Percentiles rank a stretch among this genome's conserved stretches.
Conservation (phyloP, 2,797 vertebrate genomes). For the Podarcis lilfordi region DNA sequence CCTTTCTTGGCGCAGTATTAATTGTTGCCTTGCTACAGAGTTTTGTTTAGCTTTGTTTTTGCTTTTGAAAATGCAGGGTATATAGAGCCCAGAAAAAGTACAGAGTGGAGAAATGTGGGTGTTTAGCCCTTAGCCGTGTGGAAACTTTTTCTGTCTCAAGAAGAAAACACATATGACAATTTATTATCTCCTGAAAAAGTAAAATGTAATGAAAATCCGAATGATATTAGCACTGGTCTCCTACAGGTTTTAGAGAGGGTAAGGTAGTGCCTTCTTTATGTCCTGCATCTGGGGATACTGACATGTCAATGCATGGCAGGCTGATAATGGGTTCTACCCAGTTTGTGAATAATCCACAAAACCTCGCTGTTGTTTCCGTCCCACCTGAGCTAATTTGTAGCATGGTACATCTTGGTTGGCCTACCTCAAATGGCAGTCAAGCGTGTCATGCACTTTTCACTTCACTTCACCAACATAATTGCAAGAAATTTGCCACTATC, state of each 20-base stretch:
- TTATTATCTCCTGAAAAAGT: not conserved
- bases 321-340: constrained; percentile 1
- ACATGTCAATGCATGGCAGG: not conserved
- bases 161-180: not conserved
- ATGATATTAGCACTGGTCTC: not conserved
- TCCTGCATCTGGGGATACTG: constrained; percentile 1
- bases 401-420: not conserved
- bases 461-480: constrained; percentile 1
- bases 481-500: not conserved
- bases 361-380: constrained; percentile 1
- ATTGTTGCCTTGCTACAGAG: not conserved
- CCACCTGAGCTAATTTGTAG: not conserved
- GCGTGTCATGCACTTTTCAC: constrained; percentile 15
- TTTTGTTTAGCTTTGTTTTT: not conserved
- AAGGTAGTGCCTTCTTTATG: not conserved
- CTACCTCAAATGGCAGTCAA: not conserved
- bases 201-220: not conserved
- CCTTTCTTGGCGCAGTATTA: not conserved
- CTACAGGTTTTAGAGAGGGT: not conserved
- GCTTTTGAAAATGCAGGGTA: not conserved
- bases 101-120: not conserved
- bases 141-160: not conserved
- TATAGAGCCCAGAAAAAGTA: not conserved
- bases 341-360: constrained; percentile 19
- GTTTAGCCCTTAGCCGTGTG: not conserved